Percentiles rank a stretch among this genome's conserved stretches.
Conservation (phyloP, 2,113 vertebrate genomes). For the Origma solitaria region DNA sequence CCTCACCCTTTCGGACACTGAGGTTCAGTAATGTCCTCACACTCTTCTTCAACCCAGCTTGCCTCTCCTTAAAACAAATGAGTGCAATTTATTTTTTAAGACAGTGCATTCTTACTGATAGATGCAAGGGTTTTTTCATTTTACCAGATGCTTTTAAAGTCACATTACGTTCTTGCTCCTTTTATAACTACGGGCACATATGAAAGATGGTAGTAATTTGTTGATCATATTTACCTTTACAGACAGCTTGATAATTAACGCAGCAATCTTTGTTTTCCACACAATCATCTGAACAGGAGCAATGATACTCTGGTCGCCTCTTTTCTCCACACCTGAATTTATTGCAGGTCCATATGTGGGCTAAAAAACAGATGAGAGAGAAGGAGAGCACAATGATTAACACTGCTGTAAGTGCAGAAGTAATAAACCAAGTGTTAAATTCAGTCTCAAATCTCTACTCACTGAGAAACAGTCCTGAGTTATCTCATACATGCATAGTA, state of each 20-base stretch:
- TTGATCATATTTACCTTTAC: slow-evolving; percentile 62
- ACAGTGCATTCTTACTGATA: not conserved
- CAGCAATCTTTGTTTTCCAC: slow-evolving; percentile 70
- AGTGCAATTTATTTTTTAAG: slow-evolving; percentile 27
- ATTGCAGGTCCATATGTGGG: slow-evolving; percentile 74
- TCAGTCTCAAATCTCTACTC: not conserved
- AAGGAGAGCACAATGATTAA: not conserved
- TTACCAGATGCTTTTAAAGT: not conserved
- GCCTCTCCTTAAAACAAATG: slow-evolving; percentile 70
- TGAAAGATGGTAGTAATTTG: not conserved
- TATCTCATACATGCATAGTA: fast-evolving
- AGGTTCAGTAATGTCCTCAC: slow-evolving; percentile 67
- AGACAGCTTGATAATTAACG: slow-evolving; percentile 69
- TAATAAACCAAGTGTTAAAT: not conserved
- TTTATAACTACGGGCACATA: not conserved
- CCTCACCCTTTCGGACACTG: slow-evolving; percentile 79
- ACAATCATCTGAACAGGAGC: slow-evolving; percentile 78
- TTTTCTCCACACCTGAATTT: slow-evolving; percentile 81
- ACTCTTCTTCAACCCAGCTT: slow-evolving; percentile 77
- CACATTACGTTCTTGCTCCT: not conserved
- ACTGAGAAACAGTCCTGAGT: not conserved
- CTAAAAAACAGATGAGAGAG: slow-evolving; percentile 47
- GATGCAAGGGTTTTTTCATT: not conserved
- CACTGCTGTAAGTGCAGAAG: not conserved
- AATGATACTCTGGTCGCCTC: slow-evolving; percentile 66